Base-by-base conservation (phyloP, 1,140 invertebrate genomes). In the Drosophila subobscura region DNA sequence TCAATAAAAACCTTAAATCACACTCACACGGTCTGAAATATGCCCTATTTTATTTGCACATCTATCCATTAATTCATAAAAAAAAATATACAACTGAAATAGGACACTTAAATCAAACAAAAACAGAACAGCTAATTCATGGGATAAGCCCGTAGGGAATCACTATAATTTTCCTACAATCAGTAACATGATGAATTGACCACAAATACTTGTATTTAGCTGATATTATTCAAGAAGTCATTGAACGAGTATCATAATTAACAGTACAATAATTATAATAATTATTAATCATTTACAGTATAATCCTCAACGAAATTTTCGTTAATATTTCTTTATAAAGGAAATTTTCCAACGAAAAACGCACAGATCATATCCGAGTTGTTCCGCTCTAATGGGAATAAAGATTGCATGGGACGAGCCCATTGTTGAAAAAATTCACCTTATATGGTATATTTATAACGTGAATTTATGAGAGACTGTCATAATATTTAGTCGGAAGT, bases 401-500 rank as follows among this genome's bases (percentile, higher is more conserved):
- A 44, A 66, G 67, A 66, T 66, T 76, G 53, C 54, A 14, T 37
- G 49, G 54, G 56, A 77, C 57, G 56, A 59, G 59, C 60, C 52
- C 77, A 73, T 84, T 84, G 80, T 80, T 76, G 42, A 33, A 14
- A 27, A 33, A 42, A 72, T 72, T 47, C 41, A 14, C 12, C 20
- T 23, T 22, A 7, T 41, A 42, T 56, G n/a, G 12, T 5, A 41
- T 33, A 7, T 53, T 6, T 12, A 41, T 41, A 23, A 33, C 47
- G 29, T 29, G 42, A 66, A 80, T 79, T 79, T 75, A 84, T 84
- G 66, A 52, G 60, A 53, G 29, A 57, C 54, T 63, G 56, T 53
- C 64, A 83, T 83, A 71, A 79, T 50, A 71, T 75, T 37, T 66
- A 55, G 70, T 79, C 80, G 79, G 80, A 79, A 84, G 67, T 41